These are phyloP conservation scores for Eulithis testata DNA, from an alignment of 2,888 invertebrate genomes.

Conservation along the genomic window DNA sequence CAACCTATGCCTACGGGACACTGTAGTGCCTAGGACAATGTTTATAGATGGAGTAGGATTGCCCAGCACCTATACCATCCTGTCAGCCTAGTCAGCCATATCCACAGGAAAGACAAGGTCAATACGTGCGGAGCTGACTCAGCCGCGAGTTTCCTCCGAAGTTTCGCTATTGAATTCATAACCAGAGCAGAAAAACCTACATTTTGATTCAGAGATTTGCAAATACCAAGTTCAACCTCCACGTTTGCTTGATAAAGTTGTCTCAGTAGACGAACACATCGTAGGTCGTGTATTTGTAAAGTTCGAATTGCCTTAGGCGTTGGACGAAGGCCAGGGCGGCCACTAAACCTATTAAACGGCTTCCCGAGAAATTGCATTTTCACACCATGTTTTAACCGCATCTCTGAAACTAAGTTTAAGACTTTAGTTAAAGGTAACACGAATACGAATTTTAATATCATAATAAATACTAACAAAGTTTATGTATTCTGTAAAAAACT, in stretches of 20 bases:
- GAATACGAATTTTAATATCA: not conserved
- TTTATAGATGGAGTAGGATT: no score
- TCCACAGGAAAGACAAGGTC: no score
- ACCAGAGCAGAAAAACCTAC: no score
- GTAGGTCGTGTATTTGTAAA: slow-evolving; percentile 17
- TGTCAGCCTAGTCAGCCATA: no score
- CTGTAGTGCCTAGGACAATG: no score
- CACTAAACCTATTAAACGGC: slow-evolving; percentile 56
- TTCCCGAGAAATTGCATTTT: slow-evolving; percentile 55
- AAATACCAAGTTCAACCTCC: not conserved
- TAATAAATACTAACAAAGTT: no score
- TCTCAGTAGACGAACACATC: slow-evolving; percentile 1
- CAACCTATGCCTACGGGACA: no score
- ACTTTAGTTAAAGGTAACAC: not conserved
- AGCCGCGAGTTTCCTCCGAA: no score
- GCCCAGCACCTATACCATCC: no score
- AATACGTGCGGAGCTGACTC: no score
- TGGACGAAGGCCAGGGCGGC: slow-evolving; percentile 46
- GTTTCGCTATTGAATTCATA: no score
- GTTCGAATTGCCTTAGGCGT: slow-evolving; percentile 29
- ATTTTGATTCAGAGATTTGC: not conserved
- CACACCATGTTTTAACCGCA: slow-evolving; percentile 46
- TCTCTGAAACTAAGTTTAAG: slow-evolving; percentile 30
- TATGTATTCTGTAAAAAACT: no score
- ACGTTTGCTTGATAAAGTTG: slow-evolving; percentile 1